Base-by-base conservation (phyloP, 2,797 vertebrate genomes). In the Epinephelus malabaricus region DNA sequence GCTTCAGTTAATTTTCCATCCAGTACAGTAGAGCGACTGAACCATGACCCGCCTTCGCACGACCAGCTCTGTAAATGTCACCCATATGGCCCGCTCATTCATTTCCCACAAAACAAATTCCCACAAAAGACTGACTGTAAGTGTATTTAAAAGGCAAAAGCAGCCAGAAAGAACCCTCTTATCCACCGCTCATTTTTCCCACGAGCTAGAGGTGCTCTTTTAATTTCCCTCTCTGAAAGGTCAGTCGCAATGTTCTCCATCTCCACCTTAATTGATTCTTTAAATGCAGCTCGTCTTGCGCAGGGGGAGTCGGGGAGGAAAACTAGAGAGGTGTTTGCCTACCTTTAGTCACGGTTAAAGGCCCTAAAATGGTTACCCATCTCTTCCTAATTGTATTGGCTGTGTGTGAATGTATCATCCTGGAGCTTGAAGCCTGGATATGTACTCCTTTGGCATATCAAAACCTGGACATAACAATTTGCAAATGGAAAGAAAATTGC, bases 181-280 rank as follows among this genome's bases (percentile, higher is more conserved):
- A 90, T 90, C 86, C 88, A 56, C 50, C 64, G 43, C 82, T 89
- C 86, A 71, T 76, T 93, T 92, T 92, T 90, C 92, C 95, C 93
- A 95, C 74, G 60, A 96, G 94, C 92, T 72, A 92, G 86, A 91
- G 88, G 89, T 95, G 94, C 94, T 95, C 94, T 95, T 95, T 96
- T 95, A 95, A 95, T 95, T 95, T 94, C 87, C 91, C 89, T 81
- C 78, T 88, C 79, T 79, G 84, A 95, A 95, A 95, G 95, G 95
- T 95, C 95, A 95, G 74, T 80, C 50, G 75, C 92, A 85, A 89
- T 94, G 95, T 95, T 95, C 93, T 94, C 92, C 89, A 93, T 94
- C 92, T 94, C 83, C 80, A 81, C 86, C 81, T 94, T 95, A 95
- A 96, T 95, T 95, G 94, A 96, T 95, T 95, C 90, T 93, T 94